phyloP scores from a whole-genome alignment of 2,888 invertebrate genomes.

The Phragmatobia fuliginosa region DNA sequence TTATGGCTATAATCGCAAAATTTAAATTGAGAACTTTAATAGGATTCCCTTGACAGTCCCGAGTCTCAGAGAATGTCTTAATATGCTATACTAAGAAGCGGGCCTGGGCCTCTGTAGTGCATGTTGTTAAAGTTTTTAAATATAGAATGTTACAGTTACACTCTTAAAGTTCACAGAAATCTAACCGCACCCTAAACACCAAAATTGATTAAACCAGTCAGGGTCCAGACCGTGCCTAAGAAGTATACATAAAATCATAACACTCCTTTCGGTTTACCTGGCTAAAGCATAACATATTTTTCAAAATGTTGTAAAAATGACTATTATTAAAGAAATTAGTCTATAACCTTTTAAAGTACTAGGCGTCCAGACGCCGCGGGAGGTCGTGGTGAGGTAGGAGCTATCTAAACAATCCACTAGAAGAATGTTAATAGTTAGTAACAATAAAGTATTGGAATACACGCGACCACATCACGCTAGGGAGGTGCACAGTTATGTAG shows the following conservation, averaged over 20 bases:
- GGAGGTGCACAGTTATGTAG: constrained; percentile 44
- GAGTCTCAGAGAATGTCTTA: neutral
- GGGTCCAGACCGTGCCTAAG: too few species aligned
- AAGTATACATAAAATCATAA: too few species aligned
- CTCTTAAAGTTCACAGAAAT: too few species aligned
- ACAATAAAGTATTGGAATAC: constrained; percentile 72
- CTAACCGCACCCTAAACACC: too few species aligned
- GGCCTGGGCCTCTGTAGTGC: too few species aligned
- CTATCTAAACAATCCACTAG: constrained; percentile 82
- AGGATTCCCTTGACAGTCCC: neutral
- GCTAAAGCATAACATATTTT: neutral
- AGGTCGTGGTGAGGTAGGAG: constrained; percentile 50
- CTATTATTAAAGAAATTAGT: neutral
- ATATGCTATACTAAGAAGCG: too few species aligned
- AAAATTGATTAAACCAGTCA: too few species aligned
- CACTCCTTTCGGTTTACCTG: too few species aligned
- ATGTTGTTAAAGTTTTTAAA: too few species aligned
- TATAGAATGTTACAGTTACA: too few species aligned
- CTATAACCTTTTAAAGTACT: constrained; percentile 25
- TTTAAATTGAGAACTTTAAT: neutral
- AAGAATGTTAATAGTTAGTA: constrained; percentile 84
- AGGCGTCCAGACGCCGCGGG: constrained; percentile 43
- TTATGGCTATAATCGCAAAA: too few species aligned
- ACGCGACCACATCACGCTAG: constrained; percentile 77
- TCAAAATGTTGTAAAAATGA: neutral